Base-by-base conservation (phyloP, 2,113 vertebrate genomes). In the Rhagologus leucostigma region DNA sequence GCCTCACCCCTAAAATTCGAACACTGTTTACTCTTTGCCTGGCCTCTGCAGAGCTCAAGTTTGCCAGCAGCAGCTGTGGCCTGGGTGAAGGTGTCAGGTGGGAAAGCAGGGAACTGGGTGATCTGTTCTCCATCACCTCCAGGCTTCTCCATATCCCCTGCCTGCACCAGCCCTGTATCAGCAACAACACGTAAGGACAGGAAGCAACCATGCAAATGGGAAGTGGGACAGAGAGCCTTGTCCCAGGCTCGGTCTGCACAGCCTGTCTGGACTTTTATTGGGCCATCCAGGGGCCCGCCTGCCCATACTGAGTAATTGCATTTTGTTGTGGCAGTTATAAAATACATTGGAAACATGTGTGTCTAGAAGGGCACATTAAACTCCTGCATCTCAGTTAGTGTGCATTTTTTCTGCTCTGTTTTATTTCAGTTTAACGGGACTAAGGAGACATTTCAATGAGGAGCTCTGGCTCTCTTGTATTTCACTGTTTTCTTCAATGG, bases 321-420 rank as follows among this genome's bases (percentile, higher is more conserved):
- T 88, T 96, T 94, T 90, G 87, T 77, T 90, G 78, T 80, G 78
- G 67, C 35, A 65, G 27, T 67, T 88, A 74, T 74, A 94, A 96
- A 95, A 74, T 57, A 63, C 39, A 95, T 76, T 84, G 52, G 78
- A 94, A 97, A 73, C 84, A 91, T 17, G 6, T 96, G 92, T 77
- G 78, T 39, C 41, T 73, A 57, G 75, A 88, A 85, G 42, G 71
- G 46, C 59, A 57, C 52, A 44, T 76, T 70, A 80, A 93, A 65
- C 59, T 65, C 49, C 78, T 87, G 52, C n/a, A 19, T 69, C 49
- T 79, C 70, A 42, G 23, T 60, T 24, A 22, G 17, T 8, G 30
- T 69, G 47, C 32, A 2, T 77, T 91, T 84, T 69, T 59, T 62
- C 49, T 71, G 3, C 47, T 30, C 46, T 64, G 44, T 69, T 91